Evolutionary conservation across 2,797 vertebrate genomes (phyloP).

Genomic region (Paedocypris micromegethes): DNA sequence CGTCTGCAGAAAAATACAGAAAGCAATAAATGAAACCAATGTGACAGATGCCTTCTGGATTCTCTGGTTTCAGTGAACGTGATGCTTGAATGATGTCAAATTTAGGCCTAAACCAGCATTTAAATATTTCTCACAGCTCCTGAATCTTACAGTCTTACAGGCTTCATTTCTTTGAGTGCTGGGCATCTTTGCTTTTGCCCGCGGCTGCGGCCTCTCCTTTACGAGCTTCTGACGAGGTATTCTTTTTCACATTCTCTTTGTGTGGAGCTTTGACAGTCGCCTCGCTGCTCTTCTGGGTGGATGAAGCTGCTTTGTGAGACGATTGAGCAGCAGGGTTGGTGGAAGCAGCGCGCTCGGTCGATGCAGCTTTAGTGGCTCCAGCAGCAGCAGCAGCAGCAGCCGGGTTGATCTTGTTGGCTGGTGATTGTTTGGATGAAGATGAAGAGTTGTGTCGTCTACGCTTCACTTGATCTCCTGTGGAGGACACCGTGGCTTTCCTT

Average conservation of each 20-base stretch:
- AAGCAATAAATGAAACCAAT: conserved; percentile 44
- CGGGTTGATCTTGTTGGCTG: conserved; percentile 53
- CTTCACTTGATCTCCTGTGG: conserved; percentile 69
- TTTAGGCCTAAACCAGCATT: conserved; percentile 18
- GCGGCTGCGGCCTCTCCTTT: conserved; percentile 52
- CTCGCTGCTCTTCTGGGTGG: conserved; percentile 26
- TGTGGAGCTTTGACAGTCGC: conserved; percentile 38
- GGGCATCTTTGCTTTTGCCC: conserved; percentile 55
- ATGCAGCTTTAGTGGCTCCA: conserved; percentile 45
- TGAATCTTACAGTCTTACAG: conserved; percentile 12
- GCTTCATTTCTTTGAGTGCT: conserved; percentile 57
- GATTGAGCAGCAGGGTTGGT: conserved; percentile 24
- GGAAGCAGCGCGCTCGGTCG: conserved; percentile 44
- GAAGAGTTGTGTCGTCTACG: conserved; percentile 65
- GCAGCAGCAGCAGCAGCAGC: conserved; percentile 33
- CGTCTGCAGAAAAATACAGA: conserved; percentile 15
- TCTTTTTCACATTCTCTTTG: conserved; percentile 60
- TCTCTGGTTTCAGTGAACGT: too few species aligned
- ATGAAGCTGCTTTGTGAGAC: conserved; percentile 45
- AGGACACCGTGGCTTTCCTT: conserved; percentile 69
- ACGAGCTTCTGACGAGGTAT: conserved; percentile 45
- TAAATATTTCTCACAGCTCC: conserved; percentile 22
- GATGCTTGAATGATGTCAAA: background rate
- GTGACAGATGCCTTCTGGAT: conserved; percentile 24
- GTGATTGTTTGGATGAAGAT: conserved; percentile 50